phyloP scores from a whole-genome alignment of 1,140 invertebrate species.

The Luehdorfia chinensis region DNA sequence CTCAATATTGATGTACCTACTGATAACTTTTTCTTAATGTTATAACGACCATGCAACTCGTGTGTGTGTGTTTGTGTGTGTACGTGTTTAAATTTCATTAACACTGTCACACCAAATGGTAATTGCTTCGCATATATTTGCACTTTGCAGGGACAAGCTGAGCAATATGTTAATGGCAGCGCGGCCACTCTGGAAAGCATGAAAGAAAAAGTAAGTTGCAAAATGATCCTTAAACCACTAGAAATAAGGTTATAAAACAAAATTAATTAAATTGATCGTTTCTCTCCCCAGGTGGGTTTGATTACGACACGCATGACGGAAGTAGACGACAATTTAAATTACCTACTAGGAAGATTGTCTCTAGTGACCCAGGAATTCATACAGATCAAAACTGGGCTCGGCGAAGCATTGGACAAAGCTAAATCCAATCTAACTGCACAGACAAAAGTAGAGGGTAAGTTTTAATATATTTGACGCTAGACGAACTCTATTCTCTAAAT shows the following conservation, averaged over 20 bases:
- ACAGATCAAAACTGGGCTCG: conserved; percentile 86
- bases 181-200: conserved; percentile 88
- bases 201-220: conserved; percentile 82
- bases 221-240: conserved; percentile 18
- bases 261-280: conserved; percentile 17
- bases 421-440: conserved; percentile 82
- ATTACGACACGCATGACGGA: conserved; percentile 89
- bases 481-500: neutral
- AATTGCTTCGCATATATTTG: conserved; percentile 22
- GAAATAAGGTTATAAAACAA: conserved; percentile 9
- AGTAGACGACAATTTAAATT: conserved; percentile 92
- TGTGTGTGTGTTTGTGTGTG: no score
- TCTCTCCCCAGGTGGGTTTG: conserved; percentile 78
- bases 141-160: conserved; percentile 83
- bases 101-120: conserved; percentile 26
- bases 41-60: no score
- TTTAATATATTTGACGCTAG: neutral
- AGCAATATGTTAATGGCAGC: conserved; percentile 89
- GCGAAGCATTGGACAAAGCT: conserved; percentile 84
- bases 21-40: no score
- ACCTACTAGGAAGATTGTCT: conserved; percentile 86
- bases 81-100: conserved; percentile 6
- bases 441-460: conserved; percentile 73
- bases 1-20: no score
- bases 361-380: conserved; percentile 92